Base-by-base conservation (phyloP, 2,888 invertebrate species). In the Dryocosmus kuriphilus region DNA sequence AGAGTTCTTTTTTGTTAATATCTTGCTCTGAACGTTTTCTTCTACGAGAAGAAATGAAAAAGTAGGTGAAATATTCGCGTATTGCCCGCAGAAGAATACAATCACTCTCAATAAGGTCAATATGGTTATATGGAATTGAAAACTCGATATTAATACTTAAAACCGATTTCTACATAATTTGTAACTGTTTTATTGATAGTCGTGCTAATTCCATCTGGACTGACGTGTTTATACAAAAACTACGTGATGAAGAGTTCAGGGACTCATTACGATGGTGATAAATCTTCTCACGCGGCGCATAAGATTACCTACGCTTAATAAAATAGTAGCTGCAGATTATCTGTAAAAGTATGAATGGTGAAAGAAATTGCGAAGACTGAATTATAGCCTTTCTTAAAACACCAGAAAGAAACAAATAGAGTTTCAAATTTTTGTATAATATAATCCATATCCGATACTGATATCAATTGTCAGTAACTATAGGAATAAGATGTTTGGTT, bases 231-330 rank as follows among this genome's bases (percentile, higher is more conserved):
- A 83, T 80, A 81, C 77, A 79, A 81, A 85, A 80, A 61, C 80
- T 76, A 74, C 51, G 75, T 57, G 67, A 78, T 76, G 80, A 84
- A 73, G 79, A 77, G 83, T 81, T 85, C 84, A 86, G 79, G 86
- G 84, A 77, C 83, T 67, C 67, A 78, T 75, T 74, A 77, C 77
- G 74, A 76, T 79, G 79, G 81, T 77, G 80, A 84, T 85, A 84
- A 85, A 86, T 85, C 78, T 46, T 62, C 63, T 74, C 51, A 60
- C 41, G 79, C 76, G 71, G 76, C 74, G 67, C 75, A 14, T 71
- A 30, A 14, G n/a, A 71, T 71, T 71, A 71, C 71, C 51, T 71
- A 71, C 30, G 71, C 71, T 71, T 30, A 22, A 51, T 71, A 71
- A 71, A 71, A 71, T 32, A 51, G 71, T 71, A 51, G 51, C 71